Evolutionary conservation across 2,888 invertebrate species (phyloP), one percentile per base, ranked within the genome.

Genomic region (Perizoma flavofasciatum): DNA sequence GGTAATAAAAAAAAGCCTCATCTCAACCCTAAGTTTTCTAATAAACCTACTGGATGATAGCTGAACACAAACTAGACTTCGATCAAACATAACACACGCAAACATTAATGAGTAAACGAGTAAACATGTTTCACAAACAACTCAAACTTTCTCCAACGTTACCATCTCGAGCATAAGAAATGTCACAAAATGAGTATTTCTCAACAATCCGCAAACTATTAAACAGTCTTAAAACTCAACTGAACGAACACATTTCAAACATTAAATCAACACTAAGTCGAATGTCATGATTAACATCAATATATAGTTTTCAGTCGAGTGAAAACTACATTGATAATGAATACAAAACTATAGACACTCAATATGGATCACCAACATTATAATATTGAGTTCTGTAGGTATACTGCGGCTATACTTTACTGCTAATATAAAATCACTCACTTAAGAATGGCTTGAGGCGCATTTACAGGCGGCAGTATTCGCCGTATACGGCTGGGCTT

Each of bases 1-100:
- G n/a, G n/a, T 49, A 41, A 57, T 45, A 4, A 62, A 55, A 72
- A 53, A 78, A 77, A 80, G 85, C 86, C 85, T 86, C 89, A 89
- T 90, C 90, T 68, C 87, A 88, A 89, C 85, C 81, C 72, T 65
- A 61, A 88, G 87, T 86, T 90, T 89, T 79, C 72, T 81, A 79
- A 86, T 74, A 89, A 91, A 90, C 85, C 85, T 83, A 87, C 84
- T 85, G 85, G 89, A 89, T 88, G 89, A 83, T 73, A 61, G 58
- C 58, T 10, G 35, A 55, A 62, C 47, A 48, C 32, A 59, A 22
- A 55, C 48, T 41, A 39, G 66, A 75, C 78, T 73, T 63, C 51
- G 22, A 67, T 68, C 51, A 68, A 66, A 68, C 57, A 43, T 62
- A 66, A 61, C 58, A 59, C 45, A 48, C 49, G 34, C 22, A 60